These are phyloP conservation scores for Aelia acuminata DNA, from an alignment of 2,888 invertebrate species.

Conservation along the genomic window DNA sequence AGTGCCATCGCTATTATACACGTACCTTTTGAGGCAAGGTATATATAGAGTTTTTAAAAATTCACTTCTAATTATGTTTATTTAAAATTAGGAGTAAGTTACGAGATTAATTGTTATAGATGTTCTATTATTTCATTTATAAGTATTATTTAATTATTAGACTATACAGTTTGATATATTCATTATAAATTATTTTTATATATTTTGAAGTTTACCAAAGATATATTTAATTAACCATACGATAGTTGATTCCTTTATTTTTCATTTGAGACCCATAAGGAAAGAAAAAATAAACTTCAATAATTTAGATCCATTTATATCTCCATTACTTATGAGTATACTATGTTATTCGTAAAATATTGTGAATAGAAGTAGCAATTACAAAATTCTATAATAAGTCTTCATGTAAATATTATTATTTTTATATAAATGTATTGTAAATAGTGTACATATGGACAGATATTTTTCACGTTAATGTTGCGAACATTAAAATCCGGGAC, in stretches of 20 bases:
- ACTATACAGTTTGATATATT: neutral
- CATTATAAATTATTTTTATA: neutral
- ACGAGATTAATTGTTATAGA: neutral
- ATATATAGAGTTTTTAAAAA: neutral
- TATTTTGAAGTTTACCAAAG: constrained; percentile 1
- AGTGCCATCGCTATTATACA: constrained; percentile 13
- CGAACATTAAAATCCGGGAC: neutral
- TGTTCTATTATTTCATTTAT: constrained; percentile 23
- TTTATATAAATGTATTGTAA: constrained; percentile 7
- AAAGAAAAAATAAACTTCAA: neutral
- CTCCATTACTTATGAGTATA: neutral
- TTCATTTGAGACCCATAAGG: neutral
- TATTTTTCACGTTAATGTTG: constrained; percentile 1
- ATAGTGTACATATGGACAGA: constrained; percentile 6
- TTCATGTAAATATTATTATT: neutral
- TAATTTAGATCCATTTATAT: neutral
- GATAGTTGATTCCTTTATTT: neutral
- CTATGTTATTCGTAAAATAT: neutral
- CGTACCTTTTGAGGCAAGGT: constrained; percentile 4
- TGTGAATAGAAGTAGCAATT: neutral
- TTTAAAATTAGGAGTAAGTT: constrained; percentile 43
- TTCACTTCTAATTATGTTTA: constrained; percentile 43
- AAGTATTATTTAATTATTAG: constrained; percentile 18
- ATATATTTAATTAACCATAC: neutral
- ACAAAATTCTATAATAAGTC: neutral